Base-by-base conservation (phyloP, 2,797 vertebrate species). In the Kryptopterus vitreolus region DNA sequence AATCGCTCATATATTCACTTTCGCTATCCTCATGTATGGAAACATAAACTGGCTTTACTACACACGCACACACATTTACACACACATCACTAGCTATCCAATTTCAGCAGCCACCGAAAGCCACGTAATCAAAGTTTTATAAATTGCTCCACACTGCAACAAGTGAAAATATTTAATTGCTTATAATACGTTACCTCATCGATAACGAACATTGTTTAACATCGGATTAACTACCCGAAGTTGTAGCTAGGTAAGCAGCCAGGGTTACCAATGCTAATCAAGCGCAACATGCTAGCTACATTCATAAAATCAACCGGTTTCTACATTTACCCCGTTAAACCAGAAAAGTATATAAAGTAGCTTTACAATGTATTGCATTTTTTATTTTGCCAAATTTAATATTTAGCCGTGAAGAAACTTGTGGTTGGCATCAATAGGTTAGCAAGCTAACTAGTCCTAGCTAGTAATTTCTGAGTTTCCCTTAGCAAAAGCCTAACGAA, bases 381-480 rank as follows among this genome's bases (percentile, higher is more conserved):
- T 22, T 20, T 48, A 9, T 48, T 69, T 16, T 7, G 18, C 9
- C 35, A 24, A 61, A 20, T 4, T 22, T 48, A 3, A 74, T 59
- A 33, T 71, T 57, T 38, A 38, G 29, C n/a, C 12, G 4, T 52
- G 22, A 29, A 13, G 24, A 20, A 16, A 4, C 50, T 57, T 7
- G 16, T 61, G 55, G n/a, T 29, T 26, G n/a, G 43, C 24, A 15
- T 16, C 8, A 59, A 12, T 26, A 29, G 35, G 16, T 61, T 75
- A 75, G 57, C 57, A 71, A 13, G 76, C 69, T 82, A 78, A 74
- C 76, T 52, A 82, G 48, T 62, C 35, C 33, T 61, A 53, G 55
- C 79, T 57, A 59, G 11, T 58, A 9, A 46, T 29, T 38, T 29
- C 22, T 15, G 80, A 62, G 18, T 71, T 58, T 5, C 1, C 26